Conservation (phyloP, 2,797 vertebrate species). For the Chaetodon trifasciatus region DNA sequence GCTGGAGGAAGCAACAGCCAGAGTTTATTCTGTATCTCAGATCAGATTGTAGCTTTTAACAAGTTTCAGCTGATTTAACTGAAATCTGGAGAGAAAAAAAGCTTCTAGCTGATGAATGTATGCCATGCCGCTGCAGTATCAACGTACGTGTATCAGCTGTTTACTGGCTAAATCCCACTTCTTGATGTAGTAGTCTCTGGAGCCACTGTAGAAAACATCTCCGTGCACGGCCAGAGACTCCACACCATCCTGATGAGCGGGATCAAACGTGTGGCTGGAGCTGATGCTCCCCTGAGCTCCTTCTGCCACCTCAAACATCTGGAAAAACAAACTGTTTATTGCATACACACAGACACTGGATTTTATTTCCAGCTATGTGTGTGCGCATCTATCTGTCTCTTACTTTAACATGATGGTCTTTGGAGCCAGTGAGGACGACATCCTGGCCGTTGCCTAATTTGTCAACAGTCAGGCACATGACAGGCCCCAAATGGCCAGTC, state of each 20-base stretch:
- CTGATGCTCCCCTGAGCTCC: slow-evolving; percentile 93
- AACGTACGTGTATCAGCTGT: slow-evolving; percentile 88
- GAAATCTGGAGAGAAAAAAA: neutral
- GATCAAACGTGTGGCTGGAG: slow-evolving; percentile 92
- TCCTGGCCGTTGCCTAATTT: slow-evolving; percentile 92
- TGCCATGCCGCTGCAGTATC: neutral
- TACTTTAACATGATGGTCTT: slow-evolving; percentile 96
- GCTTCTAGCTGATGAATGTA: neutral
- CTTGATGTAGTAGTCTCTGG: slow-evolving; percentile 94
- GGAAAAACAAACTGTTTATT: neutral
- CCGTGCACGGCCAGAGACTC: slow-evolving; percentile 91
- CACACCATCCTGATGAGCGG: slow-evolving; percentile 93
- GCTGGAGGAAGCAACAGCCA: slow-evolving; percentile 71
- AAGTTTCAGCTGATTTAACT: neutral
- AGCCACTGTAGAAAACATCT: slow-evolving; percentile 93
- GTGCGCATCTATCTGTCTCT: neutral
- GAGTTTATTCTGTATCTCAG: neutral
- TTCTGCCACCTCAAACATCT: slow-evolving; percentile 98
- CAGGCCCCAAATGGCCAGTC: slow-evolving; percentile 94
- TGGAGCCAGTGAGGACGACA: slow-evolving; percentile 95
- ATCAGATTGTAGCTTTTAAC: neutral
- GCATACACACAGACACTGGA: neutral
- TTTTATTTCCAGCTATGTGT: too few relatives aligned
- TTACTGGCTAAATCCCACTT: slow-evolving; percentile 96
- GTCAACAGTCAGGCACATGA: slow-evolving; percentile 95